Evolutionary conservation across 2,888 invertebrate species (phyloP), one percentile per base, ranked within the genome.

Genomic region (Lissonota sp.): DNA sequence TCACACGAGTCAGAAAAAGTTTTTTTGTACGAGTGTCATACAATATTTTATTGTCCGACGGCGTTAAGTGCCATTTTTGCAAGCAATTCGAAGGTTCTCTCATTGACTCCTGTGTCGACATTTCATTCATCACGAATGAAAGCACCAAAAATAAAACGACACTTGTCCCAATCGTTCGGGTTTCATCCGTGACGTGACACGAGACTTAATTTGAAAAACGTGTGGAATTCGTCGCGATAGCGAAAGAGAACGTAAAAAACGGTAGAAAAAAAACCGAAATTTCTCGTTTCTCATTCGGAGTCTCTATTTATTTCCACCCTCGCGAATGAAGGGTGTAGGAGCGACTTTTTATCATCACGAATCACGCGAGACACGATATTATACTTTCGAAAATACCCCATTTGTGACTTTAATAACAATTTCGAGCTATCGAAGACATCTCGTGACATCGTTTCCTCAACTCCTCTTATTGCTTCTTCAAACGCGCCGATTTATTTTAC

Each of bases 281-380:
- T 6, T 6, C 8, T 37, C 4, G 7, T 49, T 40, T 58, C 39
- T 6, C 4, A 6, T 16, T 70, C 46, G 10, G 26, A 37, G 44
- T 53, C 58, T 16, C 37, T 62, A 58, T 71, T 70, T 79, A 70
- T 66, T 74, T 58, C 40, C 46, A 60, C 60, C 64, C 46, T 58
- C 44, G 58, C 37, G 39, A 26, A 64, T 66, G 12, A 55, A 75
- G 46, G 5, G n/a, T 53, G 6, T 12, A 14, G 3, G 1, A 26
- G n/a, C n/a, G 26, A 14, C 14, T 8, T 60, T 44, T 70, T 74
- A 70, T 60, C 26, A 62, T 12, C 10, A 26, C 6, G 26, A 57
- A 42, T 26, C 79, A 79, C 74, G 79, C 79, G 70, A 79, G 58
- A 42, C 12, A 70, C 14, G 70, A 8, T 63, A 57, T 39, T 16